Percentiles rank a stretch among this genome's conserved stretches.
Conservation (phyloP, 2,888 invertebrate species). For the Lithophane leautieri region DNA sequence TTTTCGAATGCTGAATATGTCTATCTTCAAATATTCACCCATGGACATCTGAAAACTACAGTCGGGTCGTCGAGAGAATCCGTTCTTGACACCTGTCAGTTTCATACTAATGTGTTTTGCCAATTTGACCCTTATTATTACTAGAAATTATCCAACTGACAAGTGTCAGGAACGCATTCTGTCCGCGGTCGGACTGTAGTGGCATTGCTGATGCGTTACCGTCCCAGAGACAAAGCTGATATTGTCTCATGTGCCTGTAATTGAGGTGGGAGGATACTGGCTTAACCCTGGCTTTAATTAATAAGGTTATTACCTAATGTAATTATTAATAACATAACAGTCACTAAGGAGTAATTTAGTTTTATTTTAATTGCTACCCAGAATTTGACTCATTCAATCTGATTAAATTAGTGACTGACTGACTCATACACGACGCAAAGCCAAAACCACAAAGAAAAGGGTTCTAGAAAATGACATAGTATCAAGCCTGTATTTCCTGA, state of each 20-base stretch:
- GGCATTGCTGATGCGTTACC: too few species aligned
- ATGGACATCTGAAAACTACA: too few species aligned
- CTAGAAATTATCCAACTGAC: too few species aligned
- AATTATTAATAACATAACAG: neutral
- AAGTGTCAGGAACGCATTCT: too few species aligned
- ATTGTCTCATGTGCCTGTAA: neutral
- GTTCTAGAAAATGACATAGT: neutral
- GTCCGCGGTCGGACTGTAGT: too few species aligned
- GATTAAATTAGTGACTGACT: slow-evolving; percentile 13
- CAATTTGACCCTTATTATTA: too few species aligned
- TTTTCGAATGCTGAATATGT: too few species aligned
- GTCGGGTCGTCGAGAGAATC: too few species aligned
- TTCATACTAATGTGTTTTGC: too few species aligned
- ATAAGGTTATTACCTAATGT: slow-evolving; percentile 13
- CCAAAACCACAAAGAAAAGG: neutral
- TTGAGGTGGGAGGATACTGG: neutral
- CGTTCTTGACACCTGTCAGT: too few species aligned
- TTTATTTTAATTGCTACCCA: slow-evolving; percentile 31
- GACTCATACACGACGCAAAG: neutral
- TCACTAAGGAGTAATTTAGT: neutral
- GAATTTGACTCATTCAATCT: slow-evolving; percentile 30
- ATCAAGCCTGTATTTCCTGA: neutral
- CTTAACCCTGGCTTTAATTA: slow-evolving; percentile 13
- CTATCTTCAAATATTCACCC: too few species aligned
- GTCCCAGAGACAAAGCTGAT: neutral